These are phyloP conservation scores for Tenthredo mesomela DNA, from an alignment of 2,888 invertebrate species.

Conservation along the genomic window DNA sequence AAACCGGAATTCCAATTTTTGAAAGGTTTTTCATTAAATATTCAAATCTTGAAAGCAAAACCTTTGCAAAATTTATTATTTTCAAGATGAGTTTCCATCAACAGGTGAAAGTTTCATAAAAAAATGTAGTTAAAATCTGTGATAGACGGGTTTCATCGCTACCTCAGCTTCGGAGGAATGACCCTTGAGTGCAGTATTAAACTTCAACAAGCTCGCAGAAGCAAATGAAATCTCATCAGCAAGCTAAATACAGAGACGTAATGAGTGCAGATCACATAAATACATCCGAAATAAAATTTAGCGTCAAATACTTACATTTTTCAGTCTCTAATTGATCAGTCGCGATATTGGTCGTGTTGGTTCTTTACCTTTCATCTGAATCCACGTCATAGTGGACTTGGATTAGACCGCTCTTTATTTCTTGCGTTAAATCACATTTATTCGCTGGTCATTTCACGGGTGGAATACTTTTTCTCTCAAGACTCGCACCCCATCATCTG, in stretches of 20 bases:
- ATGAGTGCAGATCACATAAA: background rate
- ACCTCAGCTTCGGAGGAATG: background rate
- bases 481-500: background rate
- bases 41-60: background rate
- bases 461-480: background rate
- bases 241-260: background rate
- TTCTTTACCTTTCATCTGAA: background rate
- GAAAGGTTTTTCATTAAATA: background rate
- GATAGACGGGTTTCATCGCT: background rate
- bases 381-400: background rate
- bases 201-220: background rate
- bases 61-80: background rate
- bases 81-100: background rate
- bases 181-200: background rate
- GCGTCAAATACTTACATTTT: background rate
- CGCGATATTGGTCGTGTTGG: background rate
- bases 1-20: background rate
- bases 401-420: background rate
- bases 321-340: background rate
- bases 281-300: background rate
- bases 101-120: background rate
- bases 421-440: background rate
- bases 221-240: background rate
- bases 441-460: background rate
- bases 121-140: background rate